Evolutionary conservation across 2,888 invertebrate genomes (phyloP).

Genomic region (Suillia variegata): DNA sequence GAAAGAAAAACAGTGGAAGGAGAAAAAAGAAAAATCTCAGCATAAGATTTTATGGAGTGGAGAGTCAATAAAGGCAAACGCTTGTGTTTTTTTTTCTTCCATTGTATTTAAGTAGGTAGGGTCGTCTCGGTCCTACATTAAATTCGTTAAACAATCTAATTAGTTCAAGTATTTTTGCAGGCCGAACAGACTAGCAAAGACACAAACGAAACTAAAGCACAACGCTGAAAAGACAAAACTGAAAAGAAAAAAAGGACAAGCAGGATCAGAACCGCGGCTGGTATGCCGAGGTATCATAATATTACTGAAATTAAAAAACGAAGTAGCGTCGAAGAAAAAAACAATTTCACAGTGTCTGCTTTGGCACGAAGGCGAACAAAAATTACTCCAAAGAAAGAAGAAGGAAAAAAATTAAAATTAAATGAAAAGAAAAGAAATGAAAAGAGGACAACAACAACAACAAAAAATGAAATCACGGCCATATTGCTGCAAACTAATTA

Average conservation of each 20-base stretch:
- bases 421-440: no score
- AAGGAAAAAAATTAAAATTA: not conserved
- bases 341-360: slow-evolving; percentile 18
- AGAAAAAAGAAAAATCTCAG: not conserved
- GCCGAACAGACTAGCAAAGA: no score
- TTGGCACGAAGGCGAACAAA: not conserved
- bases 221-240: no score
- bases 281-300: no score
- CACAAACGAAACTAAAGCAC: no score
- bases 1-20: not conserved
- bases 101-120: not conserved
- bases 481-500: slow-evolving; percentile 24
- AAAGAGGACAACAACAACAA: not conserved
- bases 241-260: no score
- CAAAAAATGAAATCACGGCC: not conserved
- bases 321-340: not conserved
- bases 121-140: not conserved
- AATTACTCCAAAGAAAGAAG: not conserved
- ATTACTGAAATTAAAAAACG: no score
- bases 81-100: not conserved
- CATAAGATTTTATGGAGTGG: not conserved
- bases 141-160: not conserved
- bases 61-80: not conserved
- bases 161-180: slow-evolving; percentile 4
- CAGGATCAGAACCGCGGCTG: no score